A percentile compares a stretch with the other conserved stretches of the same genome.
Evolutionary conservation across 2,888 invertebrate genomes (phyloP).

Genomic region (Torymus tubicola): DNA sequence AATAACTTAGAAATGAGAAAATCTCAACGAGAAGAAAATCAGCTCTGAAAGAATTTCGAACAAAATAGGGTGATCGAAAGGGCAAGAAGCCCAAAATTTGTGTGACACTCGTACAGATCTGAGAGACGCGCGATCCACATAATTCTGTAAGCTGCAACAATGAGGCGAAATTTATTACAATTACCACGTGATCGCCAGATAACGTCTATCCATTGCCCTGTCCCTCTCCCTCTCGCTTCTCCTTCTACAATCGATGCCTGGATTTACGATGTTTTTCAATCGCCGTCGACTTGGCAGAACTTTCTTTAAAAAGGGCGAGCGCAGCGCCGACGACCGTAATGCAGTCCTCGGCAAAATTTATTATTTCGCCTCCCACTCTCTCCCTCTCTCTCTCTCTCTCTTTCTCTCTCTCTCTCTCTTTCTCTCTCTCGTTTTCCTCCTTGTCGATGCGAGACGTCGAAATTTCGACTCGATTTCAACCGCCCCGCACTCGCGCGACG

Average conservation of each 20-base stretch:
- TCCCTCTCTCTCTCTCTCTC: conserved; percentile 6
- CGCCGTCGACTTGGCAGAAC: conserved; percentile 73
- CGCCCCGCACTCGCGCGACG: too few relatives aligned
- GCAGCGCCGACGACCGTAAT: conserved; percentile 27
- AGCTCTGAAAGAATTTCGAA: too few relatives aligned
- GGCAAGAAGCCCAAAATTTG: conserved; percentile 30
- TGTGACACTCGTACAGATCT: neutral
- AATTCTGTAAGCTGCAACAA: neutral
- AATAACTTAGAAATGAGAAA: too few relatives aligned
- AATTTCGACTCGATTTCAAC: too few relatives aligned
- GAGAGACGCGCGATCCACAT: too few relatives aligned
- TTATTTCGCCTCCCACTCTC: conserved; percentile 32
- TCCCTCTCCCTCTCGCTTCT: conserved; percentile 17
- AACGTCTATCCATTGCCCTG: conserved; percentile 48
- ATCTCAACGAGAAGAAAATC: too few relatives aligned
- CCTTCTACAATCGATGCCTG: conserved; percentile 69
- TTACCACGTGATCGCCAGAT: conserved; percentile 53
- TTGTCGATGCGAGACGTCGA: neutral
- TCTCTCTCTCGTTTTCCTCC: neutral
- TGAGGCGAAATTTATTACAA: conserved; percentile 50
- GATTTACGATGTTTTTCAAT: conserved; percentile 76
- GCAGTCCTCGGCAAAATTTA: conserved; percentile 40
- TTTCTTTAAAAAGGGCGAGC: conserved; percentile 60
- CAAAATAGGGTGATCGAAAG: neutral
- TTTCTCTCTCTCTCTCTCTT: neutral